A percentile compares a stretch with the other conserved stretches of the same genome.
phyloP scores from a whole-genome alignment of 2,797 vertebrate genomes.

The Typhlichthys eigenmanni region DNA sequence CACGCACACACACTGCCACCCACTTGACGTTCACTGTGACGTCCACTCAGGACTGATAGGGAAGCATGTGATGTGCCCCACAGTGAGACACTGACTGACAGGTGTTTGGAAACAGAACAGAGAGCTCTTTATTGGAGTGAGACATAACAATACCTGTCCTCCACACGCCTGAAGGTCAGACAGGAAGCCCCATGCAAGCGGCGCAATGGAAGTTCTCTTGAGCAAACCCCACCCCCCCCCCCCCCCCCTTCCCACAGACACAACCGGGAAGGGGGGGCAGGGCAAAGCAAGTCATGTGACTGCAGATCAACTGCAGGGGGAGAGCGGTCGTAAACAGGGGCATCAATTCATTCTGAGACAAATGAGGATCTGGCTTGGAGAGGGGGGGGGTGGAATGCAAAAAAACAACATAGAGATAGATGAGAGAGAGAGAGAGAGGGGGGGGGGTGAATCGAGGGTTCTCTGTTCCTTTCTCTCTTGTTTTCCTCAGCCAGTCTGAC shows the following conservation, averaged over 20 bases:
- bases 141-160: conserved; percentile 60
- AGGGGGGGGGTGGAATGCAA: not conserved
- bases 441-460: conserved; percentile 22
- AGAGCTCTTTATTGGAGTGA: conserved; percentile 37
- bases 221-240: conserved; percentile 61
- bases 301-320: conserved; percentile 32
- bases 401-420: conserved; percentile 1
- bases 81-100: conserved; percentile 5
- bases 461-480: conserved; percentile 54
- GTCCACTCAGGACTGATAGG: conserved; percentile 8
- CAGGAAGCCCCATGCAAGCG: conserved; percentile 54
- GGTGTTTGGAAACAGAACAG: conserved; percentile 52
- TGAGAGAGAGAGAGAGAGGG: conserved; percentile 5
- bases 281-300: conserved; percentile 72
- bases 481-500: conserved; percentile 62
- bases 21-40: not conserved
- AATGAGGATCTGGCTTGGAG: not conserved
- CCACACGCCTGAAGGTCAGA: conserved; percentile 65
- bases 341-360: not conserved
- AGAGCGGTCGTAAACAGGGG: not conserved
- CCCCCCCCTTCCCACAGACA: conserved; percentile 12
- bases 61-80: conserved; percentile 3
- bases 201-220: conserved; percentile 57
- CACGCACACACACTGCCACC: not conserved
- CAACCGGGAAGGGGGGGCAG: conserved; percentile 33